Evolutionary conservation across 2,113 vertebrate species (phyloP), one percentile per base, ranked within the genome.

Genomic region (Petaurus breviceps): DNA sequence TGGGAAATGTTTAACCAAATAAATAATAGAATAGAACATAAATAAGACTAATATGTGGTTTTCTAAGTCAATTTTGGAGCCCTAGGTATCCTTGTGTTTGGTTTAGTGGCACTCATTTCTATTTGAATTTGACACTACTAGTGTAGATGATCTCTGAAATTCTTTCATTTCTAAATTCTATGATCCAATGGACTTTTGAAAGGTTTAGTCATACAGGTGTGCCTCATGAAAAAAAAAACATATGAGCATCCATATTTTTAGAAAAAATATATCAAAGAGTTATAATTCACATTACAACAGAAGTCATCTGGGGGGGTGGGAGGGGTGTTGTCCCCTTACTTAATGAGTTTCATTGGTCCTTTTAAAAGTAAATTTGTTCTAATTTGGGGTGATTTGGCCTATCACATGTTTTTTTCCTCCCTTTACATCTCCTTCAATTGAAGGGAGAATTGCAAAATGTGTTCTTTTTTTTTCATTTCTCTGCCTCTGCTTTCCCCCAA

Each of bases 241-340:
- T 68, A 91, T 89, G 43, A 55, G 95, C 51, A 53, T 93, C 25
- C 77, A 57, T 46, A 1, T 19, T 22, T 90, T 96, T 93, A 77
- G 92, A 96, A 84, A 89, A 90, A 51, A 52, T 55, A 90, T 95
- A 84, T 95, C 92, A 95, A 96, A 94, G 91, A 68, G 93, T 90
- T 92, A 16, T 93, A 95, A 94, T 94, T 95, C 77, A 84, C 0
- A 0, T 55, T 91, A 95, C 89, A 95, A 92, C 22, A 95, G 46
- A 8, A 43, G 92, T 51, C 46, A 95, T 95, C 49, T 97, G 51
- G 77, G 93, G 91, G 24, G 54, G 4, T 11, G 25, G 31, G 11
- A 37, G 57, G 37, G 68, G 23, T 43, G 19, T 23, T 84, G n/a
- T 50, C 92, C 94, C 92, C 9, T 1, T 26, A 91, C 93, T 93